A percentile compares a stretch with the other conserved stretches of the same genome.
Conservation (phyloP, 1,140 invertebrate genomes). For the Manduca sexta region DNA sequence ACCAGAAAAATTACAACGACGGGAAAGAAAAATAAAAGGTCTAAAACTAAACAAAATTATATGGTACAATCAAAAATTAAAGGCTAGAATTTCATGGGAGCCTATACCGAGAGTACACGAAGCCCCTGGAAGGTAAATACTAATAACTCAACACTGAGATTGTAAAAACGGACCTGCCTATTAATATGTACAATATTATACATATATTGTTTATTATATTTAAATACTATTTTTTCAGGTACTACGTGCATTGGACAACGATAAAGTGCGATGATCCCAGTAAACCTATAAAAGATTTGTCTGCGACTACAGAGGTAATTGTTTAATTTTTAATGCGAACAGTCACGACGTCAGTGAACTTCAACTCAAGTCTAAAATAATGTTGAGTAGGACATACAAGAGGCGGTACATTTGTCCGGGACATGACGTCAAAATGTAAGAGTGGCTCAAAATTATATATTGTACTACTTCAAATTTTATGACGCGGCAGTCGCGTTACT, state of each 20-base stretch:
- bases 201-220: no score
- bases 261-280: slow-evolving; percentile 48
- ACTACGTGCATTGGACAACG: slow-evolving; percentile 62
- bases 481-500: no score
- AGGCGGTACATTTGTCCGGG: no score
- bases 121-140: slow-evolving; percentile 47
- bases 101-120: slow-evolving; percentile 25
- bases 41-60: slow-evolving; percentile 69
- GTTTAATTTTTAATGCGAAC: no score
- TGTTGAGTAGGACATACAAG: no score
- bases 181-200: no score
- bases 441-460: no score
- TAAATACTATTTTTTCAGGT: slow-evolving; percentile 53
- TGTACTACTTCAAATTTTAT: no score
- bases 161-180: no score
- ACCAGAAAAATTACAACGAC: slow-evolving; percentile 38
- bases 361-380: slow-evolving; percentile 1
- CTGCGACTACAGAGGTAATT: slow-evolving; percentile 54
- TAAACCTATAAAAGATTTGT: slow-evolving; percentile 45
- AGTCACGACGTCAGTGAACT: neutral
- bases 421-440: no score
- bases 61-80: slow-evolving; percentile 68
- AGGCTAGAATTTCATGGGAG: slow-evolving; percentile 70
- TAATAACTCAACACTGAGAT: no score
- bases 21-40: slow-evolving; percentile 53